Base-by-base conservation (phyloP, 2,797 vertebrate species). In the Anableps anableps region DNA sequence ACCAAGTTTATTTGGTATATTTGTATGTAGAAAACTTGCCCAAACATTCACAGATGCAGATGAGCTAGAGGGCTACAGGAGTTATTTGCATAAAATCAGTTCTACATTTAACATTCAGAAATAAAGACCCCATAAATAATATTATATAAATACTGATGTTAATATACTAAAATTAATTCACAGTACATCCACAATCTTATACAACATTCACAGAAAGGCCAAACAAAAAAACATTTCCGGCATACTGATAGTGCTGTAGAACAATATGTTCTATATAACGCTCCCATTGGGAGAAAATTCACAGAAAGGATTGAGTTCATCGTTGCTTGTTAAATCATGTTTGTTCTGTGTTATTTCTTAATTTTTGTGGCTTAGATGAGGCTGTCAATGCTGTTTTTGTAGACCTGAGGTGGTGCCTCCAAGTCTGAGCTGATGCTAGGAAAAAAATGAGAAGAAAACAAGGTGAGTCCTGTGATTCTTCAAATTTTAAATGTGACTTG, bases 351-450 rank as follows among this genome's bases (percentile, higher is more conserved):
- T 66, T 60, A 17, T 19, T 60, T 43, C 2, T 45, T 6, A 60
- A 45, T 53, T 23, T 1, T 5, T 21, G n/a, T 31, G 38, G 4
- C 86, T 81, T 95, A 95, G 43, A 96, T 89, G 71, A 96, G 94
- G 85, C 92, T 95, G 85, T 95, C 93, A 5, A 74, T 77, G 80
- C 95, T 94, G 88, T 83, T 96, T 85, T 88, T 96, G 92, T 95
- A 96, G 66, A 80, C 26, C 72, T 95, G 92, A 19, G 82, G 89
- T 0, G 92, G 90, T 3, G 50, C 77, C 0, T 94, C 92, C 1
- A 89, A 88, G 41, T 96, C 93, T 5, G 93, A 93, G 79, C 72
- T 90, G 85, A 43, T 80, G 73, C 21, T 9, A 75, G 51, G 3
- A 62, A 38, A 14, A 23, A 75, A 92, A 45, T 76, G 74, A 83